Base-by-base conservation (phyloP, 2,797 vertebrate genomes). In the Propithecus deckenii region DNA sequence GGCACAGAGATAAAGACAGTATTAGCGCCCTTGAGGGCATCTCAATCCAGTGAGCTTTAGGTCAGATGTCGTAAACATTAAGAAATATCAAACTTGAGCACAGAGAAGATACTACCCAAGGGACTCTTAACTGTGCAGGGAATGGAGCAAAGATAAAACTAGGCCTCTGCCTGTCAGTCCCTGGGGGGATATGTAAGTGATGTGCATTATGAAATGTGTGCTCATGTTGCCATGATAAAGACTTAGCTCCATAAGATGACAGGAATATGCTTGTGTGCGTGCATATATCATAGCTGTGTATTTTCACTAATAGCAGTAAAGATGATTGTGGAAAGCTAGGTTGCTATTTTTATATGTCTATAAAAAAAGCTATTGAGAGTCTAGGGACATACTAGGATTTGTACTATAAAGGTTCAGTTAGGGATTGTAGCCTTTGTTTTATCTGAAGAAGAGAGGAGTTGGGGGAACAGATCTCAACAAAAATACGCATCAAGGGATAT, bases 311-410 rank as follows among this genome's bases (percentile, higher is more conserved):
- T 32, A n/a, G 13, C 23, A 84, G 43, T 76, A 71, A 86, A 86
- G n/a, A 50, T 65, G 55, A 65, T 79, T 88, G 22, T 55, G 63
- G 22, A 75, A 83, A 38, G 32, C 87, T 72, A 55, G 50, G 20
- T 32, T 55, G 25, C 32, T 89, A 9, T 85, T 85, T 94, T 78
- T 41, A 71, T 80, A 32, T 9, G 0, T 79, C 46, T 90, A 15
- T 90, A 78, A 97, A 96, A 76, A 52, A 65, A 93, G 83, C 86
- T 55, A 28, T 87, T 93, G 22, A 11, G 74, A 93, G 4, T 71
- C 61, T 71, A 85, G 79, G 81, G 87, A 74, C 55, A 97, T 74
- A 74, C 84, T 87, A 72, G 0, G 9, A 52, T 67, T 95, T 96
- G 28, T 55, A 41, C 28, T 84, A 6, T 17, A 18, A 35, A 96